Evolutionary conservation across 2,888 invertebrate genomes (phyloP).

Genomic region (Tetheella fluctuosa): DNA sequence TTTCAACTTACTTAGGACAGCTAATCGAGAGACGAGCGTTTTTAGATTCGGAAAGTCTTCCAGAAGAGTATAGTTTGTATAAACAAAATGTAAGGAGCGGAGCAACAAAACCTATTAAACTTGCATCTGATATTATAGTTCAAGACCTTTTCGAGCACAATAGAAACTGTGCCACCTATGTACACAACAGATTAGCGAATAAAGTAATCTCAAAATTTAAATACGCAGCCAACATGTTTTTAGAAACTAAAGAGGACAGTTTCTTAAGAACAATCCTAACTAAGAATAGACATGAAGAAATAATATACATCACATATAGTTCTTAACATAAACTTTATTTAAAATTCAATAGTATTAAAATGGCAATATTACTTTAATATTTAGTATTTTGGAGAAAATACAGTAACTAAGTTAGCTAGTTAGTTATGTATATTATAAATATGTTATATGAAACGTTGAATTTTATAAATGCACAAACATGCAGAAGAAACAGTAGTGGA

Average conservation of each 20-base stretch:
- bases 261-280: slow-evolving; percentile 18
- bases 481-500: background rate
- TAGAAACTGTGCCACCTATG: slow-evolving; percentile 34
- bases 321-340: background rate
- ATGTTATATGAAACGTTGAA: too few relatives aligned
- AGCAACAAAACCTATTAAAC: slow-evolving; percentile 20
- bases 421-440: too few relatives aligned
- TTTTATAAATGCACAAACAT: background rate
- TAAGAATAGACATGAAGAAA: background rate
- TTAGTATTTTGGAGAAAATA: background rate
- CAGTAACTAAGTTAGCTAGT: too few relatives aligned
- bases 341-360: background rate
- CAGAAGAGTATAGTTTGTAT: slow-evolving; percentile 34
- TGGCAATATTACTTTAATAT: background rate
- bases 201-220: slow-evolving; percentile 23
- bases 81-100: slow-evolving; percentile 24
- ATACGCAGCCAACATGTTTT: slow-evolving; percentile 25
- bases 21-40: slow-evolving; percentile 30
- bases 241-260: slow-evolving; percentile 14
- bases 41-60: slow-evolving; percentile 22
- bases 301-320: background rate
- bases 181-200: slow-evolving; percentile 28
- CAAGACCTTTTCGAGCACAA: slow-evolving; percentile 47
- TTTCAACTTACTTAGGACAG: slow-evolving; percentile 27
- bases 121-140: slow-evolving; percentile 35